Evolutionary conservation across 2,888 invertebrate genomes (phyloP).

Genomic region (Apamea monoglypha): DNA sequence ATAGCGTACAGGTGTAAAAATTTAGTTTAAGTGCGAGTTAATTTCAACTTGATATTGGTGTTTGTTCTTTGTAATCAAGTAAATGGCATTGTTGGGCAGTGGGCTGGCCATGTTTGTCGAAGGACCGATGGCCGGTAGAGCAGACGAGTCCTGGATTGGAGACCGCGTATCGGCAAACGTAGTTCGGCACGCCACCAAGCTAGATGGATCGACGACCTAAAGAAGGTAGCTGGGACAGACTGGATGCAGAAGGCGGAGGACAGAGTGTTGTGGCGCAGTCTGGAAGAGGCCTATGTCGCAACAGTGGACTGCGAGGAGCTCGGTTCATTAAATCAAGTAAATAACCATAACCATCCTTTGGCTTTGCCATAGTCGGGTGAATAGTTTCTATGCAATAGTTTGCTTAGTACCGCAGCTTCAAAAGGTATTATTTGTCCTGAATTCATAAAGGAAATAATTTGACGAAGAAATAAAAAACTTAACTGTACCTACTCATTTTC

Average conservation of each 20-base stretch:
- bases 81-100: neutral
- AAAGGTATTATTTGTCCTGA: too few species aligned
- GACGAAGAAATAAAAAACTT: neutral
- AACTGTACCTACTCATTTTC: neutral
- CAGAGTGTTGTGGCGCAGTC: too few species aligned
- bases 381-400: neutral
- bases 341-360: neutral
- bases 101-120: neutral
- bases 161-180: too few species aligned
- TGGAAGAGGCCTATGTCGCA: too few species aligned
- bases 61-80: neutral
- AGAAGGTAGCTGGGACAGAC: neutral
- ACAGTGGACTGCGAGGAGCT: neutral
- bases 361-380: neutral
- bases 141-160: too few species aligned
- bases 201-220: neutral
- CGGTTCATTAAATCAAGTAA: neutral
- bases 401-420: too few species aligned
- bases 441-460: neutral
- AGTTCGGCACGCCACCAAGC: neutral
- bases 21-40: neutral
- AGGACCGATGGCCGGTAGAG: too few species aligned
- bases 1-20: neutral
- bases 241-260: too few species aligned
- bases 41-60: too few species aligned